phyloP scores from a whole-genome alignment of 2,797 vertebrate genomes.

The Balearica regulorum region DNA sequence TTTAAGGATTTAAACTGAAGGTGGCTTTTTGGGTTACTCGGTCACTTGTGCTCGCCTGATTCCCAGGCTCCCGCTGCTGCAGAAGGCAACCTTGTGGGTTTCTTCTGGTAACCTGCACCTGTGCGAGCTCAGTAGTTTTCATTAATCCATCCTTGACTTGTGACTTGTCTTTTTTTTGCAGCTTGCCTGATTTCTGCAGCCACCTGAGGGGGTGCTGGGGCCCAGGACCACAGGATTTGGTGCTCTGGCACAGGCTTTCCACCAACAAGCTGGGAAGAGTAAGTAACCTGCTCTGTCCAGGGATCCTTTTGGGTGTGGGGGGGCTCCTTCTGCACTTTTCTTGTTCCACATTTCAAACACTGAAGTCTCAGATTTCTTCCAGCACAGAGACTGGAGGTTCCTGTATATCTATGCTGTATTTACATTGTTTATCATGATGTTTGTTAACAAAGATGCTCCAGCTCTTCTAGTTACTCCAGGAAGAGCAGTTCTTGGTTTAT shows the following conservation, averaged over 20 bases:
- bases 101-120: neutral
- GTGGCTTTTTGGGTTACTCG: neutral
- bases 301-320: neutral
- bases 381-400: neutral
- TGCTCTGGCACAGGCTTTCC: neutral
- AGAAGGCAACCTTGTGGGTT: accelerated
- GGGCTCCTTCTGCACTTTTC: neutral
- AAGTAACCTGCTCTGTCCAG: slow-evolving; percentile 8
- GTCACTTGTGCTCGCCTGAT: neutral
- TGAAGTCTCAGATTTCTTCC: neutral
- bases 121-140: neutral
- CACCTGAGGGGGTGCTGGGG: neutral
- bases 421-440: neutral
- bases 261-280: slow-evolving; percentile 39
- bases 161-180: neutral
- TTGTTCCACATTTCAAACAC: neutral
- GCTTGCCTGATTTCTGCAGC: slow-evolving; percentile 11
- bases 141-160: neutral
- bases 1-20: neutral
- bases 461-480: neutral
- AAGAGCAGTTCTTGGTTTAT: neutral
- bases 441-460: neutral
- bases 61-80: neutral
- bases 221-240: neutral
- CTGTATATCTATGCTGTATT: neutral